Evolutionary conservation across 2,888 invertebrate species (phyloP), one percentile per base, ranked within the genome.

Genomic region (Orthosia gracilis): DNA sequence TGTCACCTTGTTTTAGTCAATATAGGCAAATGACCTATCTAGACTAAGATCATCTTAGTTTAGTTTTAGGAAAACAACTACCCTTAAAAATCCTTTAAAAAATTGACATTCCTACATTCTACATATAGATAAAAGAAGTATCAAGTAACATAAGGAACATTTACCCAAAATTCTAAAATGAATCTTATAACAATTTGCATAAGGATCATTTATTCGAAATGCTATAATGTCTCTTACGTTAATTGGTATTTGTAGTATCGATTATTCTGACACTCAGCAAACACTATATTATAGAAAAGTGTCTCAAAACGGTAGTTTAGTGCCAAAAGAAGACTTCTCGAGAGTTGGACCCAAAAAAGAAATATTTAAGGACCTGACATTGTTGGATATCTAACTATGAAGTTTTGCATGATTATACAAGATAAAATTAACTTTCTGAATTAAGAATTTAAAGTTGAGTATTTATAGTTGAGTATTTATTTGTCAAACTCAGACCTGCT

Each of bases 261-360:
- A 40, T 40, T 1, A 40, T 49, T 66, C 63, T 82, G 78, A 80
- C 79, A 80, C 78, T 83, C 80, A 26, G 7, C 13, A n/a, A 65
- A 83, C 61, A 79, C 57, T 49, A 75, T 83, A 70, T 65, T 80
- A 45, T 49, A 49, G 18, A 74, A 9, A 80, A 74, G 69, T 75
- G 80, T 75, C 75, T 80, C 66, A 52, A 62, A 81, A 23, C 61
- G 58, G 69, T 26, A n/a, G 2, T 12, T 47, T 58, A 31, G 81
- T 80, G 84, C 84, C 81, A 79, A 81, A 61, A 83, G 13, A 65
- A 50, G 26, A 18, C 80, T 81, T 66, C 73, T 64, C 74, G 67
- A 57, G 63, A 9, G 4, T 3, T 52, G 50, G 31, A 26, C 11
- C 3, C 0, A 63, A 66, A 15, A 4, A 61, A 12, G 13, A 21